Evolutionary conservation across 1,140 invertebrate species (phyloP), one percentile per base, ranked within the genome.

Genomic region (Hylyphantes graminicola): DNA sequence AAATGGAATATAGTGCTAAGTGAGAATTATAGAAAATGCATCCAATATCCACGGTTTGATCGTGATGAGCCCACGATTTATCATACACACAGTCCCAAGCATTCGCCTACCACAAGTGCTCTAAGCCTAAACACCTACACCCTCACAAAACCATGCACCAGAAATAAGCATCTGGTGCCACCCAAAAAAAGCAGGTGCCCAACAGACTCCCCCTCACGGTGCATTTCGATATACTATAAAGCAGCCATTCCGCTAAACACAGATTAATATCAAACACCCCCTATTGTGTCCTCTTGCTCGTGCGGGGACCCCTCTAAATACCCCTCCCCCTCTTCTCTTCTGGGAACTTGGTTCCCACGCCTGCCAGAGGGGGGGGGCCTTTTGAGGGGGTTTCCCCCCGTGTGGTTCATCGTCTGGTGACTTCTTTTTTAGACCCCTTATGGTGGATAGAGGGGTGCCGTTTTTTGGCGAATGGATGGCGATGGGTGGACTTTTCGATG

Each of bases 341-440:
- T 7, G 11, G 21, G 35, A 35, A 35, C 35, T 35, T 35, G 35
- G 59, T 83, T 83, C 80, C 80, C 80, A 83, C 80, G 80, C 80
- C 72, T 81, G 70, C n/a, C 54, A 15, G 15, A 13, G 17, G 72
- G 50, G 13, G 51, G 48, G 68, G 48, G 35, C 2, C 2, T 1
- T 2, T 35, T 2, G 1, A 2, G 35, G 35, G 35, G 35, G 67
- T 55, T 73, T 59, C 21, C 5, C 5, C 51, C 53, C 35, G 11
- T 67, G 10, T 10, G 35, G 67, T 51, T 68, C 21, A 59, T 63
- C 68, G 7, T 67, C 65, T 57, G 54, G 48, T 51, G 7, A 17
- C 51, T 79, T 7, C 51, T 35, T 35, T 35, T 35, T 35, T 35
- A 35, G 35, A 35, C 35, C 35, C 35, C 35, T 35, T 35, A 35